phyloP scores from a whole-genome alignment of 2,888 invertebrate species.

The Sisyra terminalis region DNA sequence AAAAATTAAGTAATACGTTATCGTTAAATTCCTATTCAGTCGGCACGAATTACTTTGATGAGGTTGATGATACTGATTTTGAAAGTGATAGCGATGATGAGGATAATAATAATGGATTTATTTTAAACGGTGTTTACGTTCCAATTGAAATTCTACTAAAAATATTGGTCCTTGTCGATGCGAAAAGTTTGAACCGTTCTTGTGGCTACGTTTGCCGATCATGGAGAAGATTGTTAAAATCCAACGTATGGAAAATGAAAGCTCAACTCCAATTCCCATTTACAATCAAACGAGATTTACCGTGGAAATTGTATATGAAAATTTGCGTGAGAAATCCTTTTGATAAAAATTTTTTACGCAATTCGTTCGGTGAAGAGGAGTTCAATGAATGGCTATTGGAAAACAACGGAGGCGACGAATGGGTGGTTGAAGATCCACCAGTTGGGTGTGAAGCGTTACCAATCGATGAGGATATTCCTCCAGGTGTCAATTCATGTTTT shows the following conservation, averaged over 20 bases:
- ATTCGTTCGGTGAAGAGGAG: slow-evolving; percentile 29
- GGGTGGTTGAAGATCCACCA: slow-evolving; percentile 31
- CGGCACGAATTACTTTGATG: too few relatives aligned
- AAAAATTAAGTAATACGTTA: too few relatives aligned
- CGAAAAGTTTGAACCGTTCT: slow-evolving; percentile 22
- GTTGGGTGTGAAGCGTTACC: slow-evolving; percentile 27
- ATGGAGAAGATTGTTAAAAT: slow-evolving; percentile 30
- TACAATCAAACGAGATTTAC: slow-evolving; percentile 13
- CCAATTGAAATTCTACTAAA: slow-evolving; percentile 31
- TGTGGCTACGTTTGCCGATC: slow-evolving; percentile 31
- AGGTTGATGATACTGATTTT: too few relatives aligned
- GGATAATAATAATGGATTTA: slow-evolving; percentile 21
- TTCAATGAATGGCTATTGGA: slow-evolving; percentile 26
- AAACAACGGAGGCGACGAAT: slow-evolving; percentile 26
- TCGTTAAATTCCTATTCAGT: too few relatives aligned
- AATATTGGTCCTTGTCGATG: slow-evolving; percentile 26
- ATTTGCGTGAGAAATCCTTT: slow-evolving; percentile 27
- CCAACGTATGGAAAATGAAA: slow-evolving; percentile 26
- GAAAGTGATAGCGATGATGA: not conserved
- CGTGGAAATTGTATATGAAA: slow-evolving; percentile 27
- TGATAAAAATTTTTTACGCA: slow-evolving; percentile 30
- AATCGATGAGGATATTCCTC: slow-evolving; percentile 17
- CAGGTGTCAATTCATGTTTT: slow-evolving; percentile 30
- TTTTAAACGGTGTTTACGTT: slow-evolving; percentile 22
- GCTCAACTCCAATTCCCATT: slow-evolving; percentile 17